phyloP scores from a whole-genome alignment of 2,113 vertebrate genomes.

The Pterocles burchelli region DNA sequence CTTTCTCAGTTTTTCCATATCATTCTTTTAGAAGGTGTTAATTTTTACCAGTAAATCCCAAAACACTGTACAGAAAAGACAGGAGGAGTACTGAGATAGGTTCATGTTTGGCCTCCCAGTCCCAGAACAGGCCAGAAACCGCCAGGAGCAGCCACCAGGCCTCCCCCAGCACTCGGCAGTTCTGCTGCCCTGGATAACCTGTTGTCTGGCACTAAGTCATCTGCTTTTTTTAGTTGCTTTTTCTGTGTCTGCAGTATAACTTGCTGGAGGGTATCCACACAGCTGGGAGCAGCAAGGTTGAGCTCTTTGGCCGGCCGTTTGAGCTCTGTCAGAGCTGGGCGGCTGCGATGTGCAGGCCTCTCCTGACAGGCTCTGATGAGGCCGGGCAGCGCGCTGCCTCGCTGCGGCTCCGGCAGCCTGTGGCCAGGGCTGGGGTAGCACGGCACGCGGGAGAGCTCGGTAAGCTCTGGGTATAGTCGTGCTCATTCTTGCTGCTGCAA shows the following conservation, averaged over 20 bases:
- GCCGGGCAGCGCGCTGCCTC: not conserved
- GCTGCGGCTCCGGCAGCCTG: rapidly evolving
- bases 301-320: not conserved
- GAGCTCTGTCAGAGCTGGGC: not conserved
- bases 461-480: not conserved
- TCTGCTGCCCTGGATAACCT: not conserved
- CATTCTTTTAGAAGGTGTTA: not conserved
- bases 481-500: not conserved
- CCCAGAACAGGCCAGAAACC: not conserved
- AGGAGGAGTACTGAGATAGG: not conserved
- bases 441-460: not conserved
- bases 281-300: not conserved
- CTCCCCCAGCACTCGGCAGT: not conserved
- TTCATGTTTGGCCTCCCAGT: not conserved
- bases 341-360: rapidly evolving
- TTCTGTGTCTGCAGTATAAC: not conserved
- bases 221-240: not conserved
- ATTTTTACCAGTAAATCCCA: not conserved
- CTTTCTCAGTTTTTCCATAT: not conserved
- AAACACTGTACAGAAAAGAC: not conserved
- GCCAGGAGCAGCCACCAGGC: not conserved
- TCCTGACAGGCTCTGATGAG: rapidly evolving
- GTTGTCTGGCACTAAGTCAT: not conserved
- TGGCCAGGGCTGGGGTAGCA: not conserved
- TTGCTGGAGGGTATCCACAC: not conserved